Evolutionary conservation across 23 tunicate genomes (phyloP).

Genomic region (Botrylloides violaceus): DNA sequence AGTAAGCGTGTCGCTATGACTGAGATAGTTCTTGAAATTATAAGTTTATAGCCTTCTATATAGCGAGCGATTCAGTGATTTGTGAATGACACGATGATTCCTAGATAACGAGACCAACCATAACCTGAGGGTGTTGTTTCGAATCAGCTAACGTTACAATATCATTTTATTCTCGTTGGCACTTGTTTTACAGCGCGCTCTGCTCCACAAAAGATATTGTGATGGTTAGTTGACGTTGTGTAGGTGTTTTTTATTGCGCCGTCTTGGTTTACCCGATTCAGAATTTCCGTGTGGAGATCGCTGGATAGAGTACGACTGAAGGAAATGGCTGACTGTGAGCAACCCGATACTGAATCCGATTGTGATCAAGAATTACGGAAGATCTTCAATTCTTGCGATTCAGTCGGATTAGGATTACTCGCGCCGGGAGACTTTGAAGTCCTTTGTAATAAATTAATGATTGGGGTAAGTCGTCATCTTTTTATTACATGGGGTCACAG

Average conservation of each 20-base stretch:
- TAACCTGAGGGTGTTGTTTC: slow-evolving; percentile 1
- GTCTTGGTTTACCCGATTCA: neutral
- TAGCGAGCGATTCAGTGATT: too few species aligned
- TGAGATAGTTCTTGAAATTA: too few species aligned
- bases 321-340: too few species aligned
- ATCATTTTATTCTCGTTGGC: neutral
- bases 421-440: slow-evolving; percentile 46
- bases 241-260: neutral
- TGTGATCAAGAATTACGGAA: slow-evolving; percentile 48
- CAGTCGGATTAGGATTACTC: slow-evolving; percentile 42
- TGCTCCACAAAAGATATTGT: slow-evolving; percentile 1
- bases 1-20: too few species aligned
- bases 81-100: too few species aligned
- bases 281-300: too few species aligned
- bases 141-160: neutral
- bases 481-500: too few species aligned
- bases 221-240: neutral
- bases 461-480: slow-evolving; percentile 58
- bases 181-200: neutral
- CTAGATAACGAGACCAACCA: neutral
- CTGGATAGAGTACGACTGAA: too few species aligned
- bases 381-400: slow-evolving; percentile 73
- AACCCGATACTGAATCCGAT: too few species aligned
- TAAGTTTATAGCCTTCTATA: too few species aligned
- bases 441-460: slow-evolving; percentile 42